phyloP scores from a whole-genome alignment of 2,888 invertebrate genomes.

The Apodemia zela region DNA sequence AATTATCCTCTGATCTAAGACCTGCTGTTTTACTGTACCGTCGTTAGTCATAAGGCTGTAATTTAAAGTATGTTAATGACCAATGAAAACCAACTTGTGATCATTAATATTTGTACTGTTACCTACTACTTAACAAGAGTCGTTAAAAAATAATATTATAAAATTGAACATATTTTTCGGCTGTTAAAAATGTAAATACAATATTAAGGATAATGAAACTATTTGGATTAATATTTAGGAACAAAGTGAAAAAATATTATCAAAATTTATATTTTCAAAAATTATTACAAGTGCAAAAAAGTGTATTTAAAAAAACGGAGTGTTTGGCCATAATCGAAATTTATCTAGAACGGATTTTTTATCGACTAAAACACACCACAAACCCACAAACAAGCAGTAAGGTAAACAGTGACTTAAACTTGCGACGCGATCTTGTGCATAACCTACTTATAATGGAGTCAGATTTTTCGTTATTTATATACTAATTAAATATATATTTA shows the following conservation, averaged over 20 bases:
- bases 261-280: constrained; percentile 82
- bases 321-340: constrained; percentile 77
- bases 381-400: constrained; percentile 65
- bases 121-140: constrained; percentile 82
- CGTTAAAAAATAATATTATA: constrained; percentile 80
- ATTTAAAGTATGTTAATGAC: constrained; percentile 81
- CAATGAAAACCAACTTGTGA: constrained; percentile 82
- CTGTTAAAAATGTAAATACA: constrained; percentile 81
- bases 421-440: constrained; percentile 70
- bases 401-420: constrained; percentile 71
- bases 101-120: constrained; percentile 82
- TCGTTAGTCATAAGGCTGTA: constrained; percentile 71
- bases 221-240: constrained; percentile 81
- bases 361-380: constrained; percentile 71
- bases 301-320: constrained; percentile 69
- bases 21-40: constrained; percentile 73
- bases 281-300: constrained; percentile 78
- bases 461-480: constrained; percentile 48
- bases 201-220: constrained; percentile 80
- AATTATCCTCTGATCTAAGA: constrained; percentile 47
- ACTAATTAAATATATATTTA: constrained; percentile 27
- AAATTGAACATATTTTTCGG: constrained; percentile 81
- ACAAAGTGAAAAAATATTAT: constrained; percentile 77
- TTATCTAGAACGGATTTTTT: constrained; percentile 66
- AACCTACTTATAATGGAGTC: constrained; percentile 57